Conservation (phyloP, 2,797 vertebrate species). For the Mus minutoides region DNA sequence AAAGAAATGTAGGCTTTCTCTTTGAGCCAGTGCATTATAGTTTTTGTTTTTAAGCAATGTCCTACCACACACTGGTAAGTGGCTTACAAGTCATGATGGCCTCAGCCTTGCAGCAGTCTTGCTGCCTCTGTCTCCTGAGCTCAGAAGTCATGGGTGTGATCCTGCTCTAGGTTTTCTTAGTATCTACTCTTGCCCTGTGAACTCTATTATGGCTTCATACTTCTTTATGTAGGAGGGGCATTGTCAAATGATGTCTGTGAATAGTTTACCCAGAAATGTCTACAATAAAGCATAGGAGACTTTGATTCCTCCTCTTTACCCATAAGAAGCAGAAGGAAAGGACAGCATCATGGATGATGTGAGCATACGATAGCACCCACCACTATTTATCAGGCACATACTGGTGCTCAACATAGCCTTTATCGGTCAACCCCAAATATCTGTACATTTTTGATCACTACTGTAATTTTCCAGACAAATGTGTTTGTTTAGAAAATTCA, state of each 20-base stretch:
- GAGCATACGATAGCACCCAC: neutral
- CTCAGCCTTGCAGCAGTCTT: neutral
- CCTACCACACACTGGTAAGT: neutral
- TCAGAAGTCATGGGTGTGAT: neutral
- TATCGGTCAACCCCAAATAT: neutral
- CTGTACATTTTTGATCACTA: neutral
- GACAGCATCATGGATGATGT: neutral
- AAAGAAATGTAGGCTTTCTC: neutral
- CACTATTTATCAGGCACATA: neutral
- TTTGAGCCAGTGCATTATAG: neutral
- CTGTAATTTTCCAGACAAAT: constrained; percentile 32
- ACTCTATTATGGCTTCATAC: neutral
- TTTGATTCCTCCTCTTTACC: neutral
- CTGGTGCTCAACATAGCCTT: neutral
- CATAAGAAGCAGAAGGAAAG: neutral
- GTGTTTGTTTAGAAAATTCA: constrained; percentile 3
- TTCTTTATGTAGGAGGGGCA: neutral
- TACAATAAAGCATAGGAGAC: neutral
- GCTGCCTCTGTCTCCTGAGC: neutral
- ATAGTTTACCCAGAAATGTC: neutral
- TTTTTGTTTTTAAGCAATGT: neutral
- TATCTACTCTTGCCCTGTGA: neutral
- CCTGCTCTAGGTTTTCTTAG: neutral
- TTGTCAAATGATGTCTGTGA: neutral
- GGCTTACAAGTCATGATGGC: no score